phyloP scores from a whole-genome alignment of 2,113 vertebrate genomes.

The Formicarius rufipectus region DNA sequence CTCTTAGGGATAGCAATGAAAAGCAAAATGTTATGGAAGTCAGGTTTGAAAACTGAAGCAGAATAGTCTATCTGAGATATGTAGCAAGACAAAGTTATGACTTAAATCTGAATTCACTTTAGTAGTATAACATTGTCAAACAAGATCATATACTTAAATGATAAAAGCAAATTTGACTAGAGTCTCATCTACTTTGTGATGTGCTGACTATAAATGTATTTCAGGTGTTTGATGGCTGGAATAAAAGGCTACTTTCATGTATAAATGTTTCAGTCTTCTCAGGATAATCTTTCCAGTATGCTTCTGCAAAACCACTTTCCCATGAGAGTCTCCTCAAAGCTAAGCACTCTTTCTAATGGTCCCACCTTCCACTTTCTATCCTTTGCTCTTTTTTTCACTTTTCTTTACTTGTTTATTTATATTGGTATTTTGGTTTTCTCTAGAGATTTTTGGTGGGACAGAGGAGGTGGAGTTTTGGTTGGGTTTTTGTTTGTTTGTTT shows the following conservation, averaged over 20 bases:
- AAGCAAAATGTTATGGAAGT: background rate
- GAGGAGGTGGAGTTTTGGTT: background rate
- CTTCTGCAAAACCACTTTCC: background rate
- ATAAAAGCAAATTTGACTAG: slow-evolving; percentile 28
- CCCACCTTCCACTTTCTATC: background rate
- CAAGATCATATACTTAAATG: background rate
- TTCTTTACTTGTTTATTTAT: background rate
- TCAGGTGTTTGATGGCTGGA: slow-evolving; percentile 6
- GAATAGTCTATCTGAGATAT: background rate
- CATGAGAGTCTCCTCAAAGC: background rate
- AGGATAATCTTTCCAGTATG: background rate
- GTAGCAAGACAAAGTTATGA: background rate
- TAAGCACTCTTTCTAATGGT: background rate
- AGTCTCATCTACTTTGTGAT: background rate
- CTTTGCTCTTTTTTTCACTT: background rate
- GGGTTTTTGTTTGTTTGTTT: background rate
- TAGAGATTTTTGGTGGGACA: background rate
- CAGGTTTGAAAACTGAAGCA: background rate
- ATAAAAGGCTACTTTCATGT: background rate
- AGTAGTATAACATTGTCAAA: background rate
- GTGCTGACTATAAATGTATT: background rate
- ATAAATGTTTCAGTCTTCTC: background rate
- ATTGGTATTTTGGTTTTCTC: background rate
- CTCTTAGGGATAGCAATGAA: background rate
- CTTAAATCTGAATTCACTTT: slow-evolving; percentile 8